Evolutionary conservation across 1,140 invertebrate genomes (phyloP), one percentile per base, ranked within the genome.

Genomic region (Orius laevigatus): DNA sequence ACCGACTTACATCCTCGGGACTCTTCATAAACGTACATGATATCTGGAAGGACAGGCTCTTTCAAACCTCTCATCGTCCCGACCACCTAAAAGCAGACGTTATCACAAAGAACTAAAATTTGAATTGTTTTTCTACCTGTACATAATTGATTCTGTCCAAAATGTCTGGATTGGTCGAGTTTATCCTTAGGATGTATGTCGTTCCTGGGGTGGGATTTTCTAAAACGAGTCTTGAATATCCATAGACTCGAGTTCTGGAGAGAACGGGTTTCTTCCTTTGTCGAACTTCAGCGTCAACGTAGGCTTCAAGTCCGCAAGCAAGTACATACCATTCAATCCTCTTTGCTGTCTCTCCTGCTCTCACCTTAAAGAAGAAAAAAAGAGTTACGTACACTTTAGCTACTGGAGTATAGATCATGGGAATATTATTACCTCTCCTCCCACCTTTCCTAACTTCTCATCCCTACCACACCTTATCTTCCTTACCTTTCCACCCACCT

Each of bases 241-340:
- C 46, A 3, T 31, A 31, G 33, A 47, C 20, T 39, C 32, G 15
- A 12, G 14, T n/a, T 15, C 46, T n/a, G 19, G 19, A 9, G 15
- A 47, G 16, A 2, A 47, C 36, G 11, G 35, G 33, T 15, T 19
- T n/a, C n/a, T 31, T 39, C 14, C 35, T 47, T 14, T 36, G 34
- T 36, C 46, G n/a, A 3, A 47, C 35, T 25, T 47, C 46, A 14
- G 46, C 46, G 14, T 47, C 46, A 3, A 47, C 32, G n/a, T 31
- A 19, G 14, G 46, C 18, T 16, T 33, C 46, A 6, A 16, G 16
- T 2, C 46, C 46, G 32, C 46, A 47, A 2, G 32, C 33, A 2
- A 31, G 11, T 3, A 47, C 35, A 33, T 47, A 47, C 46, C 46
- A 47, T 16, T 47, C 46, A 9, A 47, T n/a, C 33, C 33, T 11